A percentile compares a stretch with the other conserved stretches of the same genome.
These are phyloP conservation scores for Hermodice carunculata DNA, from an alignment of 2,888 invertebrate species.

Conservation along the genomic window DNA sequence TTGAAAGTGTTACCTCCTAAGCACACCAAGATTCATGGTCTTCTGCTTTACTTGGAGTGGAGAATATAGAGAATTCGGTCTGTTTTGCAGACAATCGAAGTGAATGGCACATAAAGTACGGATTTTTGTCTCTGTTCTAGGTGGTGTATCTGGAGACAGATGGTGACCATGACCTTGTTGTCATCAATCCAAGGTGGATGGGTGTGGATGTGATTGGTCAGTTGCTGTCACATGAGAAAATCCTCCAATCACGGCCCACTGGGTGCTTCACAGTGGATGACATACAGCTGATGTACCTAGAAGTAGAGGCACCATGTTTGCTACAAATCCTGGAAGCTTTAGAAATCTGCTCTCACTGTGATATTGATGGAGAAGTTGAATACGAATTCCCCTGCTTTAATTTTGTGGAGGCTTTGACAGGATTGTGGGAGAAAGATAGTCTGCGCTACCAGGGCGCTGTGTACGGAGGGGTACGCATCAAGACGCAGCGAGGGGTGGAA, in stretches of 20 bases:
- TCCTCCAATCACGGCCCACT: constrained; percentile 67
- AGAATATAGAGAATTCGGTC: too few relatives aligned
- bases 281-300: constrained; percentile 80
- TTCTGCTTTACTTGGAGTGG: too few relatives aligned
- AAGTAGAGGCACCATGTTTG: constrained; percentile 79
- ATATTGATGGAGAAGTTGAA: constrained; percentile 79
- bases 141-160: constrained; percentile 75
- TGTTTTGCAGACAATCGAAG: too few relatives aligned
- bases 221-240: constrained; percentile 73
- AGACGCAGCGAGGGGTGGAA: constrained; percentile 57
- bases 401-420: constrained; percentile 77
- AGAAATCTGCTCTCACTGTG: constrained; percentile 79
- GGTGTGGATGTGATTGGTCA: constrained; percentile 78
- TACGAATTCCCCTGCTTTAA: constrained; percentile 82
- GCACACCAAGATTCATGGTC: too few relatives aligned
- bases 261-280: constrained; percentile 82
- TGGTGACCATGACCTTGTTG: constrained; percentile 75
- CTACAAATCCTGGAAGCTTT: constrained; percentile 79
- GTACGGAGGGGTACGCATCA: constrained; percentile 77
- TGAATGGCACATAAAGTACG: too few relatives aligned
- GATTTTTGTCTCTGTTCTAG: too few relatives aligned
- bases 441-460: constrained; percentile 67
- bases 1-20: too few relatives aligned
- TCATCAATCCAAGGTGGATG: constrained; percentile 79
- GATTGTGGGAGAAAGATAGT: constrained; percentile 76